Percentiles rank a stretch among this genome's conserved stretches.
Evolutionary conservation across 1,140 invertebrate species (phyloP).

Genomic region (Meloidogyne hapla): DNA sequence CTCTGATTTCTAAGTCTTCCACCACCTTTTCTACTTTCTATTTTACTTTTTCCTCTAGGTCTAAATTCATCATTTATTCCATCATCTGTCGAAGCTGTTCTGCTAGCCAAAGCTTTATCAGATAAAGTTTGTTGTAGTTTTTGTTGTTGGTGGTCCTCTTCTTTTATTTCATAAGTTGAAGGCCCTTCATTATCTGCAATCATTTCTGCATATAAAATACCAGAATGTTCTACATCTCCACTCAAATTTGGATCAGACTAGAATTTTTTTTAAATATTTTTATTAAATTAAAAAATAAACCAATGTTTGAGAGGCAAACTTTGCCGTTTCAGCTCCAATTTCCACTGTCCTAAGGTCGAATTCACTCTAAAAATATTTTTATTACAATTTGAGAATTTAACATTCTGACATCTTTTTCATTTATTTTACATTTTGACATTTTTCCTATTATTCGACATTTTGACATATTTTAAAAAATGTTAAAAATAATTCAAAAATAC

Average conservation of each 20-base stretch:
- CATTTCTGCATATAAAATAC: neutral
- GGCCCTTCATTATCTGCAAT: neutral
- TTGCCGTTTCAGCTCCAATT: slow-evolving; percentile 14
- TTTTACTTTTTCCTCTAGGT: neutral
- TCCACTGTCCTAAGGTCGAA: slow-evolving; percentile 26
- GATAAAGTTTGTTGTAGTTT: neutral
- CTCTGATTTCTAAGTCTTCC: slow-evolving; percentile 45
- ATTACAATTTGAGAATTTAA: neutral
- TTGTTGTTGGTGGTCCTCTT: neutral
- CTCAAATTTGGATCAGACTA: slow-evolving; percentile 25
- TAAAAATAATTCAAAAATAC: neutral
- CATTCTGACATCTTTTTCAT: neutral
- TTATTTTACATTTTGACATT: too few relatives aligned
- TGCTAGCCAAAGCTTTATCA: neutral
- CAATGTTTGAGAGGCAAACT: neutral
- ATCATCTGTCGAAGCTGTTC: slow-evolving; percentile 3
- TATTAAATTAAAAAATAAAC: too few relatives aligned
- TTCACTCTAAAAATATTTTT: slow-evolving; percentile 19
- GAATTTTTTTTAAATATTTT: neutral
- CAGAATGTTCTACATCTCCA: neutral
- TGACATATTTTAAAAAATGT: too few relatives aligned
- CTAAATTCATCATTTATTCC: neutral
- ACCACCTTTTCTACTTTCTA: neutral
- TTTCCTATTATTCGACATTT: too few relatives aligned
- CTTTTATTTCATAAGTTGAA: neutral